Conservation (phyloP, 2,797 vertebrate genomes). For the Periparus ater region DNA sequence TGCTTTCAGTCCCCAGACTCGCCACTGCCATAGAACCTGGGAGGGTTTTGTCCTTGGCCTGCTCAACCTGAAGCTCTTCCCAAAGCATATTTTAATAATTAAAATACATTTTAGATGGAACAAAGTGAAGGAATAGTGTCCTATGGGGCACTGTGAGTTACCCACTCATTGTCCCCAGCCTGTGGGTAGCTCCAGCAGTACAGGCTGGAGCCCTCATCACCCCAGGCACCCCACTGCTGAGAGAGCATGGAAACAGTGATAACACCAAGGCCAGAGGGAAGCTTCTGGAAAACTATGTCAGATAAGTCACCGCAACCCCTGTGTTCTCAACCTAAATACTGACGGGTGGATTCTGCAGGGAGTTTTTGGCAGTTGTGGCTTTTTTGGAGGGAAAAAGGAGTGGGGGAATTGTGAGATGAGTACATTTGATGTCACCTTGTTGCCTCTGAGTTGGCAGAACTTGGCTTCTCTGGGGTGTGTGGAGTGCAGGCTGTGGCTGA, state of each 20-base stretch:
- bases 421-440: rapidly evolving
- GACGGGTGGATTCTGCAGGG: neutral
- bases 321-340: neutral
- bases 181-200: neutral
- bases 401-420: neutral
- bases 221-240: neutral
- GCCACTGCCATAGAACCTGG: neutral
- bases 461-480: neutral
- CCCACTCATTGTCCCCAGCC: neutral
- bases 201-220: neutral
- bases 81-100: neutral
- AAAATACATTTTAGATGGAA: neutral
- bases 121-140: rapidly evolving
- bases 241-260: rapidly evolving
- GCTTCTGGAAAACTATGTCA: neutral
- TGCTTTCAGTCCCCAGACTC: neutral
- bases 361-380: neutral
- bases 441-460: neutral
- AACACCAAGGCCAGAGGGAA: neutral
- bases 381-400: neutral
- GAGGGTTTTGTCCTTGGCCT: neutral
- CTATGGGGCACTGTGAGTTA: rapidly evolving
- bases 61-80: neutral
- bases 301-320: neutral
- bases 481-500: neutral